Percentiles rank a stretch among this genome's conserved stretches.
phyloP scores from a whole-genome alignment of 2,888 invertebrate species.

The Troglohyphantes excavatus region DNA sequence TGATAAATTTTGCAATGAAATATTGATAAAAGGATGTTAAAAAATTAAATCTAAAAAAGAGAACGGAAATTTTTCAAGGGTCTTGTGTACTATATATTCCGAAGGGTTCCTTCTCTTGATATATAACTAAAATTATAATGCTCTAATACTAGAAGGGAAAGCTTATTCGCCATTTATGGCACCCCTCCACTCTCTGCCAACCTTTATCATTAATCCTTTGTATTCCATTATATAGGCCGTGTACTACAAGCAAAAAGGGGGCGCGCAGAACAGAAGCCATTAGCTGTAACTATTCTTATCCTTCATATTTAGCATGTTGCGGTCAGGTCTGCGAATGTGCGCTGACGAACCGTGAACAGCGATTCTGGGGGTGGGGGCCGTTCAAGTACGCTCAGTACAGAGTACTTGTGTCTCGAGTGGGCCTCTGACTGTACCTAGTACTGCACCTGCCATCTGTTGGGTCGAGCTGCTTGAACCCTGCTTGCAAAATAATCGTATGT shows the following conservation, averaged over 20 bases:
- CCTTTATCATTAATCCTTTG: conserved; percentile 64
- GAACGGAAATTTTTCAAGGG: no score
- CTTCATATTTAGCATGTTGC: conserved; percentile 61
- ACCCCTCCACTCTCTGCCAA: not conserved
- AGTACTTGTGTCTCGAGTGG: conserved; percentile 51
- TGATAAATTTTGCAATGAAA: no score
- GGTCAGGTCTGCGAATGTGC: conserved; percentile 60
- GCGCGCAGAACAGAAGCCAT: conserved; percentile 41
- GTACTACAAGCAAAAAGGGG: conserved; percentile 48
- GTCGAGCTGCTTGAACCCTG: conserved; percentile 13
- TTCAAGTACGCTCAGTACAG: conserved; percentile 43
- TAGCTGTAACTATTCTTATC: conserved; percentile 59
- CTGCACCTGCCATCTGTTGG: conserved; percentile 69
- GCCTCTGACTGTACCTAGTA: conserved; percentile 4
- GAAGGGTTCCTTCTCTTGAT: no score
- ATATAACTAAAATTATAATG: no score
- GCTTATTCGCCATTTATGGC: conserved; percentile 25
- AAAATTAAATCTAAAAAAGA: no score
- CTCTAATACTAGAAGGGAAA: no score
- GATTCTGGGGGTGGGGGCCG: conserved; percentile 24
- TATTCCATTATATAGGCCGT: conserved; percentile 19
- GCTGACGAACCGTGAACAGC: conserved; percentile 48
- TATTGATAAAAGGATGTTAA: no score
- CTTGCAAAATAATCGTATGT: conserved; percentile 32
- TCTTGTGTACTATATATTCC: no score